Percentiles rank a stretch among this genome's conserved stretches.
Conservation (phyloP, 1,140 invertebrate genomes). For the Sarcophaga peregrina region DNA sequence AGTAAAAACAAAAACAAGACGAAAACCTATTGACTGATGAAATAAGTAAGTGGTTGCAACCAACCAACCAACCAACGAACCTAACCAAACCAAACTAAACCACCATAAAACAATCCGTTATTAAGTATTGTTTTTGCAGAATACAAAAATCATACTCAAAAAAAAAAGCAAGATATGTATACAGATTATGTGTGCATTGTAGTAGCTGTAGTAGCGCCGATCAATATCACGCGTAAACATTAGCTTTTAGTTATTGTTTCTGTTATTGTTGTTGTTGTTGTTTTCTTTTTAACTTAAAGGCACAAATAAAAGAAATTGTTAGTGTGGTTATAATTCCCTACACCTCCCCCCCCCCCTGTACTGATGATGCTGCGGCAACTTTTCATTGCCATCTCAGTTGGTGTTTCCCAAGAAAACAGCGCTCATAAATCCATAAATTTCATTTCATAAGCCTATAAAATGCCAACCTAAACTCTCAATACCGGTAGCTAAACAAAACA, state of each 20-base stretch:
- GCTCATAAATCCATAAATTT: conserved; percentile 37
- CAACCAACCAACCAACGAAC: not conserved
- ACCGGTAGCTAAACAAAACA: conserved; percentile 36
- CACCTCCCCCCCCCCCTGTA: not conserved
- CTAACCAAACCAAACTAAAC: no score
- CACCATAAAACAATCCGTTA: conserved; percentile 4
- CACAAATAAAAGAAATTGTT: conserved; percentile 33
- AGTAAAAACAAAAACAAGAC: not conserved
- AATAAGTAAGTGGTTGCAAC: not conserved
- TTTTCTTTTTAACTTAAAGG: conserved; percentile 26
- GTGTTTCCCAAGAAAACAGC: not conserved
- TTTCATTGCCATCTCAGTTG: not conserved
- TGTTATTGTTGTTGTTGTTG: conserved; percentile 7
- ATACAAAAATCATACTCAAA: conserved; percentile 11
- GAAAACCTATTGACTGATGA: conserved; percentile 8
- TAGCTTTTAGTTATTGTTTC: not conserved
- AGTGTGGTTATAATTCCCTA: not conserved
- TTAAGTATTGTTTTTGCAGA: not conserved
- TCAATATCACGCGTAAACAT: conserved; percentile 39
- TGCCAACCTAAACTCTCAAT: conserved; percentile 24
- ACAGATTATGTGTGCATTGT: conserved; percentile 37
- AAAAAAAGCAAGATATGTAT: not conserved
- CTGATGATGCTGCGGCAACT: not conserved
- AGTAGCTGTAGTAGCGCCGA: conserved; percentile 5
- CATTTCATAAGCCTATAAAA: conserved; percentile 13